Percentiles rank a stretch among this genome's conserved stretches.
phyloP scores from a whole-genome alignment of 2,888 invertebrate genomes.

The Dascillus cervinus region DNA sequence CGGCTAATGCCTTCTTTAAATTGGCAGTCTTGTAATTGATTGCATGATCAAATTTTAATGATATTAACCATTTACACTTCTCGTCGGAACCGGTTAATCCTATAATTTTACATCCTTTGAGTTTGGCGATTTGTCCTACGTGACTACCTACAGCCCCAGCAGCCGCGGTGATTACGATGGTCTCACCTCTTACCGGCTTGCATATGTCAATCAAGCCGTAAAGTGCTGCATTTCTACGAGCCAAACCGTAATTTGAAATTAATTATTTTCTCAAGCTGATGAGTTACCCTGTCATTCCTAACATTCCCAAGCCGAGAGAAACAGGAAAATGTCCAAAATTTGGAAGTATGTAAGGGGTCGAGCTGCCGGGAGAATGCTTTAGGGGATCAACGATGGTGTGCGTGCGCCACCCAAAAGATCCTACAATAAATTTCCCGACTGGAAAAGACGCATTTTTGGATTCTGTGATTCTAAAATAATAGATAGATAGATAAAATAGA shows the following conservation, averaged over 20 bases:
- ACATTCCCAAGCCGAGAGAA: slow-evolving; percentile 56
- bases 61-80: slow-evolving; percentile 62
- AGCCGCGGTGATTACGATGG: slow-evolving; percentile 64
- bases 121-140: slow-evolving; percentile 73
- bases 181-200: slow-evolving; percentile 62
- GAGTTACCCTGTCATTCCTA: slow-evolving; percentile 65
- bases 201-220: slow-evolving; percentile 68
- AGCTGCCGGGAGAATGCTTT: slow-evolving; percentile 48
- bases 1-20: slow-evolving; percentile 47
- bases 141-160: slow-evolving; percentile 73
- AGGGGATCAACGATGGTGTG: slow-evolving; percentile 46
- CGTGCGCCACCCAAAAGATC: slow-evolving; percentile 62
- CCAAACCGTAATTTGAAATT: no score
- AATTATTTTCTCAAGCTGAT: background rate
- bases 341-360: slow-evolving; percentile 46
- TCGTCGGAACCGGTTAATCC: slow-evolving; percentile 64
- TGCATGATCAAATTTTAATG: slow-evolving; percentile 58
- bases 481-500: no score
- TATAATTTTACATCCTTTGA: slow-evolving; percentile 60
- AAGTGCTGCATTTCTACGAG: slow-evolving; percentile 60
- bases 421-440: slow-evolving; percentile 55
- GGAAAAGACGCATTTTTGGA: slow-evolving; percentile 59
- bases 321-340: slow-evolving; percentile 51
- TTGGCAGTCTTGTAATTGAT: slow-evolving; percentile 65
- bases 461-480: slow-evolving; percentile 57